Conservation (phyloP, 2,113 vertebrate genomes). For the Festucalex cinctus region DNA sequence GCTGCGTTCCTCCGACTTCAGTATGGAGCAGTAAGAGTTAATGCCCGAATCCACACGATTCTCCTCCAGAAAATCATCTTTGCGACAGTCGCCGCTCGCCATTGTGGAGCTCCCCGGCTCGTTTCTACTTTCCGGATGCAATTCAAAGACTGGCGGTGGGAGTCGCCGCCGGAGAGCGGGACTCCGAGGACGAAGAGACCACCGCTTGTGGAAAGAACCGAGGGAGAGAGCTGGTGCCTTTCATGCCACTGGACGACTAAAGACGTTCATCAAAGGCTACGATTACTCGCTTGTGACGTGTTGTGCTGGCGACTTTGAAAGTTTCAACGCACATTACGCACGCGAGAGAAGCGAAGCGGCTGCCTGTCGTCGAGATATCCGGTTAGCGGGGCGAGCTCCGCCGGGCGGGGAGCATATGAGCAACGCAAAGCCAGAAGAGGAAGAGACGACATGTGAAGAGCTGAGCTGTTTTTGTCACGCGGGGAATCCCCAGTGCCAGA, state of each 20-base stretch:
- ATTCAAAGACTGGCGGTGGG: constrained; percentile 25
- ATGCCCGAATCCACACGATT: constrained; percentile 70
- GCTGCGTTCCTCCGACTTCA: constrained; percentile 60
- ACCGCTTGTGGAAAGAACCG: neutral
- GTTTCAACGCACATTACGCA: neutral
- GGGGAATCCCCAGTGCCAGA: constrained; percentile 70
- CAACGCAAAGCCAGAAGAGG: constrained; percentile 50
- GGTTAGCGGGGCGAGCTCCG: constrained; percentile 36
- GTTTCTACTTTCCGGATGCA: constrained; percentile 21
- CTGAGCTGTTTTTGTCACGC: constrained; percentile 61
- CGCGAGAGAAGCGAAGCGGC: neutral
- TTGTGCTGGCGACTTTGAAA: constrained; percentile 1
- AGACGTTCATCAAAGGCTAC: neutral
- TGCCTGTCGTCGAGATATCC: constrained; percentile 48
- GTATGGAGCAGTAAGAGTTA: constrained; percentile 59
- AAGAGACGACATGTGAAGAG: constrained; percentile 49
- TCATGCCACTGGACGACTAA: constrained; percentile 63
- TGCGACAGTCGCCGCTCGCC: constrained; percentile 56
- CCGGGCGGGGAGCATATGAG: constrained; percentile 40
- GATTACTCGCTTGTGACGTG: neutral
- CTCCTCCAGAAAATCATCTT: constrained; percentile 65
- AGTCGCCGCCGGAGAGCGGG: constrained; percentile 22
- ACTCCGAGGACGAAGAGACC: constrained; percentile 13
- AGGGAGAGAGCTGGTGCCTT: constrained; percentile 36
- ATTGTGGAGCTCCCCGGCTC: constrained; percentile 42